phyloP scores from a whole-genome alignment of 92 coral and sea anemone species.

The Muricea muricata region DNA sequence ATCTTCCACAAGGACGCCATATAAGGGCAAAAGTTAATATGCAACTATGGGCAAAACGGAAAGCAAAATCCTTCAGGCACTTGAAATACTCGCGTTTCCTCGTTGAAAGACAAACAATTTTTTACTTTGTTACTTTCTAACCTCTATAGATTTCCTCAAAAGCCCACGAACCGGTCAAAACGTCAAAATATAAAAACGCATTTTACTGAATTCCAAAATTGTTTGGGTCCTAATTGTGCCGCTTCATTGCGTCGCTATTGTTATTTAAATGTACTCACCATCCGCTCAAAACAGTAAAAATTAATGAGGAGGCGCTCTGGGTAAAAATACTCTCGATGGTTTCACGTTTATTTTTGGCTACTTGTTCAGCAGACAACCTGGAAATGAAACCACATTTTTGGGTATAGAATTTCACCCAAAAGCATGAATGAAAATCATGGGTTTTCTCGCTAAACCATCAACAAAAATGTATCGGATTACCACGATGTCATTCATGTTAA shows the following conservation, averaged over 20 bases:
- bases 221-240: neutral
- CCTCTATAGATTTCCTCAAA: slow-evolving; percentile 33
- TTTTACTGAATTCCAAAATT: slow-evolving; percentile 35
- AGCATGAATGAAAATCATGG: neutral
- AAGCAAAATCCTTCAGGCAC: slow-evolving; percentile 34
- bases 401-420: no score
- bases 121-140: slow-evolving; percentile 43
- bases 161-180: neutral
- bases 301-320: neutral
- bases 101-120: slow-evolving; percentile 44
- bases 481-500: neutral
- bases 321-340: neutral
- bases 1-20: slow-evolving; percentile 26
- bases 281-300: slow-evolving; percentile 1
- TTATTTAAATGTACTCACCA: neutral
- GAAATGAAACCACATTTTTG: no score
- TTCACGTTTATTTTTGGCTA: no score
- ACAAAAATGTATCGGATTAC: neutral
- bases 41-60: neutral
- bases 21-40: slow-evolving; percentile 36
- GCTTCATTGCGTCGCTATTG: slow-evolving; percentile 13
- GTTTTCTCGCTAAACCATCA: neutral
- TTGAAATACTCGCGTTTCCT: slow-evolving; percentile 58
- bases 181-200: neutral
- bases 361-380: no score